A percentile compares a stretch with the other conserved stretches of the same genome.
Evolutionary conservation across 2,797 vertebrate genomes (phyloP).

Genomic region (Macropus fuliginosus): DNA sequence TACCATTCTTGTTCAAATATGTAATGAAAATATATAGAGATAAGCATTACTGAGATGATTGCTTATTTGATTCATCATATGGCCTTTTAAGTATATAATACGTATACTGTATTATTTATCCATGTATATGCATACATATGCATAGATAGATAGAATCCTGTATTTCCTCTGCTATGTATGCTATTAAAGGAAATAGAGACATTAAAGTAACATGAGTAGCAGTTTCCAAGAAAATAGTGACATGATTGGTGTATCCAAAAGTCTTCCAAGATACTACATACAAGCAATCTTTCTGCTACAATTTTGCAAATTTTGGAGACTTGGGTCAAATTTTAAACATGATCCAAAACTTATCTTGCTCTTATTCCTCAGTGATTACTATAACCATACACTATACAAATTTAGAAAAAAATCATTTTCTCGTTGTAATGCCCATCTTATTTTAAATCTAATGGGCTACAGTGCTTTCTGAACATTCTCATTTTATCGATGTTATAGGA

Average conservation of each 20-base stretch:
- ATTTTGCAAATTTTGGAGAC: too few species aligned
- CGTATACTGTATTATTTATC: not conserved
- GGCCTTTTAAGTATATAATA: not conserved
- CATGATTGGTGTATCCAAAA: too few species aligned
- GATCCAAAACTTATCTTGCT: too few species aligned
- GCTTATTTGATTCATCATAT: not conserved
- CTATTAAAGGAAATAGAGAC: too few species aligned
- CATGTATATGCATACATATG: not conserved
- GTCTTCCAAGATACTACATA: too few species aligned
- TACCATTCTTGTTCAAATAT: not conserved
- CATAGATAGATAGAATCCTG: too few species aligned
- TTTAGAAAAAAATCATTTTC: not conserved
- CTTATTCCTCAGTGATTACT: not conserved
- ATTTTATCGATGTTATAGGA: not conserved
- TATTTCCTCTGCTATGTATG: too few species aligned
- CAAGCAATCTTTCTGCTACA: too few species aligned
- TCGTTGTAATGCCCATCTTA: not conserved
- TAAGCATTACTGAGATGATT: not conserved
- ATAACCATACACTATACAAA: not conserved
- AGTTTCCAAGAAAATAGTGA: too few species aligned
- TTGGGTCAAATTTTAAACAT: too few species aligned
- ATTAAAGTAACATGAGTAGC: too few species aligned
- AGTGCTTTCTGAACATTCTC: not conserved
- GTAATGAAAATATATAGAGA: not conserved
- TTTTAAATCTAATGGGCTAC: not conserved